Evolutionary conservation across 2,113 vertebrate species (phyloP).

Genomic region (Bostrychus sinensis): DNA sequence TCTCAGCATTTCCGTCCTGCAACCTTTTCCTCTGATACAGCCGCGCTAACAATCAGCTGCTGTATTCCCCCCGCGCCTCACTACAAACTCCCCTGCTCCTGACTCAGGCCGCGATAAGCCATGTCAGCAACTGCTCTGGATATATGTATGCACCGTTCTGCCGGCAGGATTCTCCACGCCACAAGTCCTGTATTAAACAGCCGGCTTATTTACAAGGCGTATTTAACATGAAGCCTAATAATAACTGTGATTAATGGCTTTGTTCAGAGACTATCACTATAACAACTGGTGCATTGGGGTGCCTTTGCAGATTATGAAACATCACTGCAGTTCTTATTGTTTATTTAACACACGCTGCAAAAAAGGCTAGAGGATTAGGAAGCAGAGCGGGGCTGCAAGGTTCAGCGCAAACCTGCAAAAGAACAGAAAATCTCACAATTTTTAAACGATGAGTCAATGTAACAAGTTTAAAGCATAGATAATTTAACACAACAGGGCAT

Average conservation of each 20-base stretch:
- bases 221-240: neutral
- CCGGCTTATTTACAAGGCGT: slow-evolving; percentile 22
- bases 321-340: slow-evolving; percentile 4
- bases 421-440: no score
- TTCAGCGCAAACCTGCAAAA: no score
- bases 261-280: neutral
- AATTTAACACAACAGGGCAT: no score
- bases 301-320: neutral
- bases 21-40: slow-evolving; percentile 41
- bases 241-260: neutral
- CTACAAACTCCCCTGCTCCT: slow-evolving; percentile 63
- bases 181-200: slow-evolving; percentile 10
- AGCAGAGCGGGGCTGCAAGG: no score
- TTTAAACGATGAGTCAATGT: no score
- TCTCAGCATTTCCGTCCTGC: slow-evolving; percentile 23
- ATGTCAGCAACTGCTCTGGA: slow-evolving; percentile 41
- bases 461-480: no score
- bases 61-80: slow-evolving; percentile 38
- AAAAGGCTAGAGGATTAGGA: neutral
- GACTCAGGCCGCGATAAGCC: slow-evolving; percentile 61
- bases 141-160: slow-evolving; percentile 34
- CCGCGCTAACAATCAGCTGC: slow-evolving; percentile 30
- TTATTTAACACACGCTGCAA: neutral
- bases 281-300: neutral
- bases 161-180: slow-evolving; percentile 45